Evolutionary conservation across 2,888 invertebrate genomes (phyloP).

Genomic region (Pherbina coryleti): DNA sequence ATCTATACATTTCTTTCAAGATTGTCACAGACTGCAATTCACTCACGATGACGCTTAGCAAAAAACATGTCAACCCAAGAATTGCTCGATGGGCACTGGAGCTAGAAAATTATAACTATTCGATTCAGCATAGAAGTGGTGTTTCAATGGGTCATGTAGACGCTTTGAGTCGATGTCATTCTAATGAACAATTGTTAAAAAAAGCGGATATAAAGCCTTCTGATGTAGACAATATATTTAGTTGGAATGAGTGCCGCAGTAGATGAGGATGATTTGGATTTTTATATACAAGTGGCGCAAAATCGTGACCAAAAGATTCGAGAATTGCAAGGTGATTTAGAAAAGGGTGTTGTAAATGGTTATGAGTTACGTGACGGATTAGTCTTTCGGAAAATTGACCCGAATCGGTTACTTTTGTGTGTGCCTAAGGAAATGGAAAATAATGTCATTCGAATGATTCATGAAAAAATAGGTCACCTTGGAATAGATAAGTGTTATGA

Average conservation of each 20-base stretch:
- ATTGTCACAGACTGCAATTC: slow-evolving; percentile 30
- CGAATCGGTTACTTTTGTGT: background rate
- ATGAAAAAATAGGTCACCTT: background rate
- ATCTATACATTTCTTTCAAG: no score
- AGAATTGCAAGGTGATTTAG: background rate
- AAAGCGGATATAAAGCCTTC: slow-evolving; percentile 1
- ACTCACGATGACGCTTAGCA: slow-evolving; percentile 17
- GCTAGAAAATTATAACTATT: slow-evolving; percentile 28
- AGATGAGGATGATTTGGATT: background rate
- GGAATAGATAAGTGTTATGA: background rate
- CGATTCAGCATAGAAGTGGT: slow-evolving; percentile 26
- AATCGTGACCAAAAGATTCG: background rate
- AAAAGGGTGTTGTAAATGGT: background rate
- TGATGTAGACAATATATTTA: slow-evolving; percentile 21
- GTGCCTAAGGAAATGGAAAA: background rate
- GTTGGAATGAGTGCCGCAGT: background rate
- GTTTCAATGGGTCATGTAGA: slow-evolving; percentile 31
- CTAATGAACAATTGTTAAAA: background rate
- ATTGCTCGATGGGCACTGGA: slow-evolving; percentile 37
- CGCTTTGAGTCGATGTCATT: slow-evolving; percentile 6
- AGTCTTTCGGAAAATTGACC: background rate
- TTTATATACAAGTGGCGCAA: background rate
- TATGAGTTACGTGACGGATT: no score
- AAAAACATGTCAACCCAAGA: background rate
- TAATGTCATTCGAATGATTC: background rate